Evolutionary conservation across 2,797 vertebrate species (phyloP), one percentile per base, ranked within the genome.

Genomic region (Danio jaintianensis): DNA sequence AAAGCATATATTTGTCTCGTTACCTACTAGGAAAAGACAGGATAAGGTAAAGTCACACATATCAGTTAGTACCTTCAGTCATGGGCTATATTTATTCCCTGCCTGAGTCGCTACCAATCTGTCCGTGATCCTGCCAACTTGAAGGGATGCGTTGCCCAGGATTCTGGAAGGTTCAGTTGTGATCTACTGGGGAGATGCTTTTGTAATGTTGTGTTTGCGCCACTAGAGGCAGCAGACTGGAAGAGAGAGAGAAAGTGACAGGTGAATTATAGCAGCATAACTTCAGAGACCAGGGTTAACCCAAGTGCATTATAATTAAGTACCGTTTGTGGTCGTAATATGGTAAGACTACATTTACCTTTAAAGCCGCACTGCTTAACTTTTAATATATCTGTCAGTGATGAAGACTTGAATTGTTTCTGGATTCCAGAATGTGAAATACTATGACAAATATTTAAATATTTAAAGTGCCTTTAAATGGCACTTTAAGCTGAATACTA

Each of bases 41-140:
- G 74, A 89, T 89, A 88, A 88, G 84, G 86, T 91, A 91, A 93
- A 90, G 91, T 93, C 89, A 74, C 85, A 81, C 62, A 42, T 42
- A 78, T 82, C 85, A 76, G 79, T 85, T 75, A 91, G 87, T 84
- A 88, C 86, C 84, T 87, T 84, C 82, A 84, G 75, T 86, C 83
- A 81, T 85, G 78, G 86, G 88, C 90, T 93, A 91, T 90, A 93
- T 92, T 91, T 91, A 91, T 90, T 89, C 83, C 76, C 76, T 85
- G 87, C 90, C 85, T 89, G 86, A 55, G 58, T 47, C 22, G 47
- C 42, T 80, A 71, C 75, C 59, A 58, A 69, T 75, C 75, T 81
- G 69, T 56, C 61, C 15, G 61, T 64, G 78, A 80, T 80, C 59
- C 11, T 80, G 62, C 76, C 62, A 78, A 79, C 50, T 66, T 58